Evolutionary conservation across 2,888 invertebrate genomes (phyloP).

Genomic region (Agonopterix subpropinquella): DNA sequence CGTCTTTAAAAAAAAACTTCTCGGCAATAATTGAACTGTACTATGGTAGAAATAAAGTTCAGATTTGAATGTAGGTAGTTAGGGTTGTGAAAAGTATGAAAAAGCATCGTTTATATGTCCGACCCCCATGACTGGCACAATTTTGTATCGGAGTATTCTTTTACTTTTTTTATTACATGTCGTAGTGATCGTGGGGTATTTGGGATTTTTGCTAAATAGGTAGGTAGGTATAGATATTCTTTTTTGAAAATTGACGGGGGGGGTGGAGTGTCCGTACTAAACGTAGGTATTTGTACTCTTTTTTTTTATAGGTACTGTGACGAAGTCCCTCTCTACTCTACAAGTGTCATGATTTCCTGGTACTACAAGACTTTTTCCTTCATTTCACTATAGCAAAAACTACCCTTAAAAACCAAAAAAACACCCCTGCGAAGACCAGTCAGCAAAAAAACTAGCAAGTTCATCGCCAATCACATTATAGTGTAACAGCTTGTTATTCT

Average conservation of each 20-base stretch:
- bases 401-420: too few relatives aligned
- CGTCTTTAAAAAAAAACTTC: not conserved
- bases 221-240: not conserved
- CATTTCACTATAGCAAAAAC: too few relatives aligned
- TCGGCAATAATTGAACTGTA: not conserved
- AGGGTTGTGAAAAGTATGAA: slow-evolving; percentile 66
- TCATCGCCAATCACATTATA: slow-evolving; percentile 39
- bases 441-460: slow-evolving; percentile 3
- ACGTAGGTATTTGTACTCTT: too few relatives aligned
- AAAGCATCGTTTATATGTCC: slow-evolving; percentile 35
- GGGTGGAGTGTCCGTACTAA: too few relatives aligned
- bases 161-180: slow-evolving; percentile 20
- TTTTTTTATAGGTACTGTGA: too few relatives aligned
- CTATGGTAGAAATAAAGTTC: slow-evolving; percentile 33
- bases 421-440: too few relatives aligned
- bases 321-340: too few relatives aligned
- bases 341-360: too few relatives aligned
- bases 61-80: slow-evolving; percentile 36
- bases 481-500: slow-evolving; percentile 11
- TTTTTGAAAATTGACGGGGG: too few relatives aligned
- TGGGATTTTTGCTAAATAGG: slow-evolving; percentile 5
- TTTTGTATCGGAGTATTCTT: slow-evolving; percentile 64
- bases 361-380: too few relatives aligned
- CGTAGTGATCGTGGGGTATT: slow-evolving; percentile 30
- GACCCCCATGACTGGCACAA: slow-evolving; percentile 70